Conservation (phyloP, 1,140 invertebrate species). For the Diploscapter pachys region DNA sequence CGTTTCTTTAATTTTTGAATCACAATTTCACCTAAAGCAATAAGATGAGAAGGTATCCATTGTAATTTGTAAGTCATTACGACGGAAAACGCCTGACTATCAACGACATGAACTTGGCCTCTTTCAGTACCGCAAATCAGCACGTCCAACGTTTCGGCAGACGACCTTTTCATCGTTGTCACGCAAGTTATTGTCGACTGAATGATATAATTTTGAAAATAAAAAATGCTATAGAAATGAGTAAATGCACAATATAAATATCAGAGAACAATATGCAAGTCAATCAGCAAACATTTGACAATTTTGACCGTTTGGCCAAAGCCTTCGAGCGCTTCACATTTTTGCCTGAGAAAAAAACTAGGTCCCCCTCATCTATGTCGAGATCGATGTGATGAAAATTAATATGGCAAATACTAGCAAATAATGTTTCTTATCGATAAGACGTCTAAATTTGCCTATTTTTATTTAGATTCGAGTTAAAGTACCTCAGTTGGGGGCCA, state of each 20-base stretch:
- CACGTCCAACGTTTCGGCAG: slow-evolving; percentile 2
- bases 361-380: not conserved
- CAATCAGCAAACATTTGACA: slow-evolving; percentile 1
- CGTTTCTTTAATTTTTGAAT: no score
- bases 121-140: slow-evolving; percentile 10
- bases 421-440: no score
- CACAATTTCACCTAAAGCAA: no score
- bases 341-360: not conserved
- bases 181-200: slow-evolving; percentile 13
- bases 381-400: no score
- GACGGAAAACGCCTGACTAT: slow-evolving; percentile 7
- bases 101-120: slow-evolving; percentile 3
- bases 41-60: no score
- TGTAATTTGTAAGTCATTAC: no score
- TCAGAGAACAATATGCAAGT: not conserved
- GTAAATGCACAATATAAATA: not conserved
- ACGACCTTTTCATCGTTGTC: slow-evolving; percentile 1
- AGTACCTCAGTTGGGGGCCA: no score
- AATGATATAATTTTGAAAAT: not conserved
- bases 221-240: not conserved
- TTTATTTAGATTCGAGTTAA: no score
- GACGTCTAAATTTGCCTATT: no score
- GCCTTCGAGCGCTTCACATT: no score
- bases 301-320: slow-evolving; percentile 11
- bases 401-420: no score